Base-by-base conservation (phyloP, 2,888 invertebrate genomes). In the Metalampra italica region DNA sequence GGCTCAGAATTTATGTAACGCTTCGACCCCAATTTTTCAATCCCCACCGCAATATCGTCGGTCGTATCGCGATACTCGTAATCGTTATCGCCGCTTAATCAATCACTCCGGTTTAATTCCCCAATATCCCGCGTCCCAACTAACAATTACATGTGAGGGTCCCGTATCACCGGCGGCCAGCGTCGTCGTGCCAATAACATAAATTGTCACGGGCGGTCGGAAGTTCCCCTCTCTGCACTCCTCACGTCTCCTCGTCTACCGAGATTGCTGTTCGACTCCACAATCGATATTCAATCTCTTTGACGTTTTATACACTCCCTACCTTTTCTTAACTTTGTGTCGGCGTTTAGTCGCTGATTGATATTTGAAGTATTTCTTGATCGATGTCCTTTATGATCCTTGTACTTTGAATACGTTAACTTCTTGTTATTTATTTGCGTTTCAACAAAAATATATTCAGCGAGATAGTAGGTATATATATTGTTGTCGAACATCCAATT, bases 261-360 rank as follows among this genome's bases (percentile, higher is more conserved):
- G 75, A 78, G 78, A 86, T 85, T 80, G 85, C 83, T 78, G 82
- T 82, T n/a, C 82, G 82, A 79, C 74, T 80, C 78, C 67, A 80
- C 83, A 88, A 88, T 88, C 88, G 85, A 88, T 88, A 88, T 86
- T 88, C 88, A 88, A 87, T 88, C 87, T 88, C 86, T 85, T 86
- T 85, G 84, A 83, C 82, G 78, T 82, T 80, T 78, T 81, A 80
- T 81, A 72, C 80, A 76, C 78, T 80, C 78, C 79, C 75, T 71
- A 78, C 78, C 22, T 22, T 81, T 84, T 81, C 80, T 81, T 82
- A 66, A 83, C 84, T 82, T 82, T 81, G 79, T 81, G 80, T 74
- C 75, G 78, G 68, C 78, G 79, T 83, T 85, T 82, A 82, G 75
- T 75, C 71, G 68, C 77, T 78, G 77, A 82, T 82, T 78, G 75